Evolutionary conservation across 1,140 invertebrate species (phyloP).

Genomic region (Drosophila obscura): DNA sequence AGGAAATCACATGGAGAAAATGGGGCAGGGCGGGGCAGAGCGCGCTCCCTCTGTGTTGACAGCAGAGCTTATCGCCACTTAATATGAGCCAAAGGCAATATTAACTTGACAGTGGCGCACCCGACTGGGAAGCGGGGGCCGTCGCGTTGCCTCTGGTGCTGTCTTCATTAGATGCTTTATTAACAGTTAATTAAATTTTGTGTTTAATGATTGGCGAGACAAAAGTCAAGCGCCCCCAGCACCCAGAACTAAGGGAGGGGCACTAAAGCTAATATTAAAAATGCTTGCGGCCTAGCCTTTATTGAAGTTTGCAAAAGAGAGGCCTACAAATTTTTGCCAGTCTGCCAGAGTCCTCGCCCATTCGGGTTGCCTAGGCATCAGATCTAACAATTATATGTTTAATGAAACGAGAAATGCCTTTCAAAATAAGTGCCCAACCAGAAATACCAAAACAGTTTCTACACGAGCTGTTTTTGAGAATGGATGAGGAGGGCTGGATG

Average conservation of each 20-base stretch:
- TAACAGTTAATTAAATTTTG: slow-evolving; percentile 82
- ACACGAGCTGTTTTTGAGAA: slow-evolving; percentile 20
- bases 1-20: no score
- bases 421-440: slow-evolving; percentile 61
- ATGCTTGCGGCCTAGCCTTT: slow-evolving; percentile 71
- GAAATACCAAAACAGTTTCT: slow-evolving; percentile 42
- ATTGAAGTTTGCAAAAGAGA: slow-evolving; percentile 73
- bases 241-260: neutral
- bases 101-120: slow-evolving; percentile 68
- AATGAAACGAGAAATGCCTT: slow-evolving; percentile 74
- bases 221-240: slow-evolving; percentile 23
- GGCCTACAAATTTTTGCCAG: slow-evolving; percentile 36
- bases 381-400: slow-evolving; percentile 62
- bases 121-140: slow-evolving; percentile 9
- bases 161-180: slow-evolving; percentile 77
- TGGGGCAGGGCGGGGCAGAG: no score
- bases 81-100: slow-evolving; percentile 73
- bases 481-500: slow-evolving; percentile 14
- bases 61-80: slow-evolving; percentile 75
- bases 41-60: slow-evolving; percentile 47
- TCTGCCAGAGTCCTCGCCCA: neutral
- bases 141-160: slow-evolving; percentile 30
- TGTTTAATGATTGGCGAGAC: slow-evolving; percentile 70
- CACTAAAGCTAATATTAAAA: slow-evolving; percentile 43
- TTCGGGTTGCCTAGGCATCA: slow-evolving; percentile 38